Evolutionary conservation across 2,113 vertebrate species (phyloP), one percentile per base, ranked within the genome.

Genomic region (Rhinopomastus cyanomelas): DNA sequence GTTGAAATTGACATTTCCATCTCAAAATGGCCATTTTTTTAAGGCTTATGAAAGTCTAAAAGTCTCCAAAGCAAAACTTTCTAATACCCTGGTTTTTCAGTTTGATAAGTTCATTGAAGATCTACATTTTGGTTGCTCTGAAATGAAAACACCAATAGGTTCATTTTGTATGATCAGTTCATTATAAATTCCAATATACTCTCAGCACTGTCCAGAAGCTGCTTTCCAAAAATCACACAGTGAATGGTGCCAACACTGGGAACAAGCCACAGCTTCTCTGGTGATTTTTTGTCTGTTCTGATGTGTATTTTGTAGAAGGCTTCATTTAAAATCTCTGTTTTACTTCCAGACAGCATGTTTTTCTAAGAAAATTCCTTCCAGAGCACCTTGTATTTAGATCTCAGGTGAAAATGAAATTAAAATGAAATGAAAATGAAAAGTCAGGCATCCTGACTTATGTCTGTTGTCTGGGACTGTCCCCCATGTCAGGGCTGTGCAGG

Each of bases 91-190:
- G 39, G 6, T 9, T 52, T 90, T 64, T 37, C 36, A 34, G 2
- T 53, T 61, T 57, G 86, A 51, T 21, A 34, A 86, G 60, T 73
- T 90, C 44, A 86, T 85, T 85, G 76, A 61, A 92, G 80, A 83
- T 49, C 39, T 80, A 9, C 32, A 12, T 88, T 51, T 76, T 62
- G 21, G 8, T 52, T 82, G 34, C n/a, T 20, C 53, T 67, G 52
- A 82, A 85, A 79, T 4, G 12, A 80, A 76, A 82, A 44, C 18
- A 68, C 30, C 36, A 68, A 53, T 56, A 37, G 34, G 27, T 52
- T 82, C 16, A 18, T 76, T 85, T 52, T 76, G 37, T 75, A 60
- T 64, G 29, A 30, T 71, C 57, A 67, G 26, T 68, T 61, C 55
- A 53, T 66, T 64, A 29, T 26, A 67, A 52, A 65, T 42, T 66